Percentiles rank a stretch among this genome's conserved stretches.
phyloP scores from a whole-genome alignment of 2,797 vertebrate genomes.

The Amblyraja radiata region DNA sequence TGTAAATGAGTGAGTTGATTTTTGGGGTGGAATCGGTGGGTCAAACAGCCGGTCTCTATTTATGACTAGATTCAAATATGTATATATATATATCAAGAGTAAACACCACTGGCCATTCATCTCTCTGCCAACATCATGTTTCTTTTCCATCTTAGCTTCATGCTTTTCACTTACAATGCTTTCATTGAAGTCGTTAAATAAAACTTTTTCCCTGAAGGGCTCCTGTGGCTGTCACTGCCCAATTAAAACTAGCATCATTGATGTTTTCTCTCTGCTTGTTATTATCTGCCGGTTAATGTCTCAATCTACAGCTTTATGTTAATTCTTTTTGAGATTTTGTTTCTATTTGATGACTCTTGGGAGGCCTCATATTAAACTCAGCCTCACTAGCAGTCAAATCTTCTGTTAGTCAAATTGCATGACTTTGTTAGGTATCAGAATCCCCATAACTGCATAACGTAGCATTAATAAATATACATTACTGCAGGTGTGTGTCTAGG shows the following conservation, averaged over 20 bases:
- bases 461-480: not conserved
- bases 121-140: not conserved
- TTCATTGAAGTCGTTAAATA: not conserved
- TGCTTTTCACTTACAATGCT: not conserved
- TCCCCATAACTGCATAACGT: not conserved
- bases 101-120: not conserved
- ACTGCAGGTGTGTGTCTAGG: not conserved
- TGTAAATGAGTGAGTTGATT: too few relatives aligned
- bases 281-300: not conserved
- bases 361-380: not conserved
- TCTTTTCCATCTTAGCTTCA: not conserved
- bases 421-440: not conserved
- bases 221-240: not conserved
- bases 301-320: not conserved
- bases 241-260: conserved; percentile 24
- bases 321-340: not conserved
- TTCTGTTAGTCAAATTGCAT: not conserved
- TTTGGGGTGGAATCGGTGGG: too few relatives aligned
- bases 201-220: not conserved
- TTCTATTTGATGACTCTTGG: not conserved
- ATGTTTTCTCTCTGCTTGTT: not conserved
- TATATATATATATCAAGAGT: not conserved
- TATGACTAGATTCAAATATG: not conserved
- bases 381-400: not conserved
- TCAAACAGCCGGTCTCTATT: too few relatives aligned